Evolutionary conservation across 2,797 vertebrate genomes (phyloP), one percentile per base, ranked within the genome.

Genomic region (Hydrocynus forskahlii): DNA sequence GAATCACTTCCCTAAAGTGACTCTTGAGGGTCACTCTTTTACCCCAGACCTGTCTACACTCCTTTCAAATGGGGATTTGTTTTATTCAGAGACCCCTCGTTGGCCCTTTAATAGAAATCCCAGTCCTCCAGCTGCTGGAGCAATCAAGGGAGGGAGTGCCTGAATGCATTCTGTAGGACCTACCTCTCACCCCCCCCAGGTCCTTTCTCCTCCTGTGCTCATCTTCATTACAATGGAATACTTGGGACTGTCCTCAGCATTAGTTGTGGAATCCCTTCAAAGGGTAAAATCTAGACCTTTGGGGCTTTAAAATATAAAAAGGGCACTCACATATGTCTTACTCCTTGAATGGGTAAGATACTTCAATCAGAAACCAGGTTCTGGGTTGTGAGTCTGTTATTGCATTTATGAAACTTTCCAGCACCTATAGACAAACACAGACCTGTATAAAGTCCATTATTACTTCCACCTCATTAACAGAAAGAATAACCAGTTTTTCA

Each of bases 41-140:
- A 84, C 38, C 25, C 40, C 35, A 57, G 86, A 90, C 88, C 86
- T 88, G 88, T 80, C 84, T 25, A 63, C 80, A 78, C 78, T 23
- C 85, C 87, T 89, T 87, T 91, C 85, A 90, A 87, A 88, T 80
- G 79, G 72, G 82, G 77, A 57, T 75, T 48, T 73, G 71, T 76
- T 63, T 83, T 64, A 76, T 73, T 80, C 10, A 4, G 64, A 73
- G 85, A 90, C 88, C 86, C 83, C 84, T 88, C 86, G 82, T 21
- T 79, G 80, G 79, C 88, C 60, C 83, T 87, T 78, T 89, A 89
- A 93, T 91, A 89, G 84, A 82, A 92, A 92, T 92, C 81, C 83
- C 92, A 93, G 92, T 17, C 82, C 84, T 72, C 21, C 92, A 92
- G 90, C 92, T 94, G 94, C 83, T 91, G 86, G 82, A 91, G 66